Evolutionary conservation across 2,797 vertebrate genomes (phyloP), one percentile per base, ranked within the genome.

Genomic region (Syngnathus rostellatus): DNA sequence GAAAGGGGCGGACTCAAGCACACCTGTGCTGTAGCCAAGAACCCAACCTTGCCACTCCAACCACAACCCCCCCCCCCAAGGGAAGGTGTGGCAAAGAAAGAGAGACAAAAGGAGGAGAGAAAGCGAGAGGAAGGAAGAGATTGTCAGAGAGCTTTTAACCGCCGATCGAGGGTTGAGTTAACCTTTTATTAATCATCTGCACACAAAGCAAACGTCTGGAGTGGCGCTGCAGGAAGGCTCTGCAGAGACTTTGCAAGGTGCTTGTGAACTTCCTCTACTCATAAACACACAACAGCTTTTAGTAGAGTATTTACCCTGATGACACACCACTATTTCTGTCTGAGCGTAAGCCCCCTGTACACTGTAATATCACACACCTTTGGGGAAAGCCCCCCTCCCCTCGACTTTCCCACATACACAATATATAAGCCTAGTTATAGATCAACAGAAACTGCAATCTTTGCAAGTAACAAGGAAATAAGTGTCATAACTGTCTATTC

Each of bases 61-160:
- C 81, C 83, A 82, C 83, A 88, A 84, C 82, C 77, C 80, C 80
- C 76, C 79, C 79, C 86, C 85, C 77, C 75, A 55, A 80, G 87
- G 79, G 72, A 88, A 87, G 88, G 87, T 86, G 88, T 85, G 83
- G 84, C 81, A 71, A 67, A 81, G 80, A 65, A 72, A 78, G 77
- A 71, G 70, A 82, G 69, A 88, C 84, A 88, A 88, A 87, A 82
- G 75, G 76, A 76, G 70, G 83, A 82, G 84, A 85, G 80, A 85
- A 85, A 83, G 80, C 76, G 71, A 87, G 83, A 85, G 85, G 85
- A 87, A 86, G 84, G 84, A 86, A 85, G 85, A 87, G 84, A 85
- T 89, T 87, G 82, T 64, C 67, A 67, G 76, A 73, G 79, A 85
- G 83, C 85, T 86, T 87, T 87, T 72, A 76, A 67, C 79, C 76